Evolutionary conservation across 2,113 vertebrate species (phyloP).

Genomic region (Thalassoma bifasciatum): DNA sequence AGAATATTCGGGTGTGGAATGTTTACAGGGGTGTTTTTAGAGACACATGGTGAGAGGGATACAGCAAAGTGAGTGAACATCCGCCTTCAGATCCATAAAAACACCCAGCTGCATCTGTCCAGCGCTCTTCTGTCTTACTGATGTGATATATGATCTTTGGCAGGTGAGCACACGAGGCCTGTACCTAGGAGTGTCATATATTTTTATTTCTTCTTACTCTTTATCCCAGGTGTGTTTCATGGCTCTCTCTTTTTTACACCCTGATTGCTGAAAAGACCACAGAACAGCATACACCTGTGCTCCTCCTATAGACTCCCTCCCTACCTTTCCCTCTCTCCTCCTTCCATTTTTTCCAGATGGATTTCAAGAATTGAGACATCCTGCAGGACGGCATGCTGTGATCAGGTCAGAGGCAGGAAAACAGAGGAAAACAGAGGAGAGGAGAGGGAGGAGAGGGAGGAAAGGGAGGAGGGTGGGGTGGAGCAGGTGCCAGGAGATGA

Average conservation of each 20-base stretch:
- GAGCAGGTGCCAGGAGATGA: slow-evolving; percentile 5
- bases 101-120: too few species aligned
- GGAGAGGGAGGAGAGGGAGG: not conserved
- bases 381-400: not conserved
- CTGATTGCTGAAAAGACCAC: not conserved
- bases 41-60: too few species aligned
- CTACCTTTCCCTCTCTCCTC: too few species aligned
- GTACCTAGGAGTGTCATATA: not conserved
- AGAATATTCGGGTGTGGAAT: too few species aligned
- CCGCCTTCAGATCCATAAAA: too few species aligned
- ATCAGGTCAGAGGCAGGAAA: not conserved
- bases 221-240: not conserved
- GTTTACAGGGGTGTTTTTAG: too few species aligned
- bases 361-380: not conserved
- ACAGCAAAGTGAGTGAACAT: too few species aligned
- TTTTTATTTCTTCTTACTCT: not conserved
- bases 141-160: too few species aligned
- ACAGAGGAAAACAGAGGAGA: not conserved
- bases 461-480: not conserved
- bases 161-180: too few species aligned
- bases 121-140: too few species aligned
- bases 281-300: not conserved
- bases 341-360: not conserved
- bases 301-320: not conserved
- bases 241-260: too few species aligned